Evolutionary conservation across 2,113 vertebrate species (phyloP).

Genomic region (Ornithorhynchus anatinus): DNA sequence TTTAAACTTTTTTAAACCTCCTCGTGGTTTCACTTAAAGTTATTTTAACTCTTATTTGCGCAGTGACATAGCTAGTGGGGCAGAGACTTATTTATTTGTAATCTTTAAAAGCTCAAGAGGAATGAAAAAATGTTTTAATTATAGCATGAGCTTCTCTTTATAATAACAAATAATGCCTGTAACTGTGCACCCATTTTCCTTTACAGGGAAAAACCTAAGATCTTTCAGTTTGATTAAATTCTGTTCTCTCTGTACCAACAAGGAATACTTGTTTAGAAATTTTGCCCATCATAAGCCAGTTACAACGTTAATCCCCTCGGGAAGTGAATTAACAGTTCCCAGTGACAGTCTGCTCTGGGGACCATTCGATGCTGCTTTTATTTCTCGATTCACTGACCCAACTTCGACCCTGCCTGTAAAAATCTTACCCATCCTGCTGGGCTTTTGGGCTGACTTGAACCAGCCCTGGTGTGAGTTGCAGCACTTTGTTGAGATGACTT

Average conservation of each 20-base stretch:
- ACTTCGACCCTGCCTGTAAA: neutral
- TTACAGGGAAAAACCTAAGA: neutral
- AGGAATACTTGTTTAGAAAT: neutral
- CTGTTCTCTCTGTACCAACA: conserved; percentile 5
- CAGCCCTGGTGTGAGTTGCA: no score
- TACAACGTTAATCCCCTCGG: neutral
- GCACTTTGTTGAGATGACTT: neutral
- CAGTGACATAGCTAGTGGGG: neutral
- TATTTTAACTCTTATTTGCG: neutral
- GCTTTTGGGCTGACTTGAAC: neutral
- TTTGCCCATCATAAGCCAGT: neutral
- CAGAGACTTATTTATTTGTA: conserved; percentile 2
- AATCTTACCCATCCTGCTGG: conserved; percentile 10
- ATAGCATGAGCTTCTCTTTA: no score
- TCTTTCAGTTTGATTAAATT: neutral
- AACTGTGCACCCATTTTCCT: neutral
- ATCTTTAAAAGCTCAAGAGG: neutral
- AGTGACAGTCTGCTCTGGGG: no score
- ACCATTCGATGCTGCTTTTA: neutral
- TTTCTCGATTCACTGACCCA: conserved; percentile 2
- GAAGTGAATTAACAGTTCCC: neutral
- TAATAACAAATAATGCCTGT: no score
- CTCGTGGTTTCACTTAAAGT: neutral
- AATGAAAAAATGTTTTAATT: neutral
- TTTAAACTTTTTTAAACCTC: neutral